Conservation (phyloP, 2,888 invertebrate species). For the Pachliopta kotzebuea region DNA sequence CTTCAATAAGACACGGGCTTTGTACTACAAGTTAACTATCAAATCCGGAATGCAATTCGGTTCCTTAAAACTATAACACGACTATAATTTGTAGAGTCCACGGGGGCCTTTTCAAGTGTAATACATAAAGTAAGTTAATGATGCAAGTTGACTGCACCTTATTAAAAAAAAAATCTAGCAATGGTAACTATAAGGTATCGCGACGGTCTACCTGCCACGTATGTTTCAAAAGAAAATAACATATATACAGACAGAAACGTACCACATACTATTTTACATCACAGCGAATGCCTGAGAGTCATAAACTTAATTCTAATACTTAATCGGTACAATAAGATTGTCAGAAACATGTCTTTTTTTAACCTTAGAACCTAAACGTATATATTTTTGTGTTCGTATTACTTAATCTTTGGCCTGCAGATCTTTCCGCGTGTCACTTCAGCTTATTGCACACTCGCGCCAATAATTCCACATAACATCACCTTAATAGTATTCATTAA, state of each 20-base stretch:
- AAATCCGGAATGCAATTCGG: slow-evolving; percentile 17
- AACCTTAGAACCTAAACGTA: slow-evolving; percentile 43
- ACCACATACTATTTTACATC: slow-evolving; percentile 64
- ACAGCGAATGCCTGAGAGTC: slow-evolving; percentile 77
- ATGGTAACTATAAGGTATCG: slow-evolving; percentile 13
- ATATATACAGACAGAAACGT: slow-evolving; percentile 45
- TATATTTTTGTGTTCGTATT: slow-evolving; percentile 41
- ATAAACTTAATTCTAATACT: slow-evolving; percentile 60
- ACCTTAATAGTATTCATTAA: slow-evolving; percentile 33
- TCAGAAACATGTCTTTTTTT: slow-evolving; percentile 49
- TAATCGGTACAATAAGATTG: slow-evolving; percentile 45
- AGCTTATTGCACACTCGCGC: slow-evolving; percentile 60
- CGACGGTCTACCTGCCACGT: not conserved
- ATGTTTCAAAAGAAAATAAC: slow-evolving; percentile 32
- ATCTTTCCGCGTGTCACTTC: slow-evolving; percentile 63
- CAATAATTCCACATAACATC: slow-evolving; percentile 36
- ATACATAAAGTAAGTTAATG: too few species aligned
- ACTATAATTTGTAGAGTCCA: too few species aligned
- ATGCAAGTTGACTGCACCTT: too few species aligned
- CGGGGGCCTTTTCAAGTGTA: too few species aligned
- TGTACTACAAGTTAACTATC: slow-evolving; percentile 47
- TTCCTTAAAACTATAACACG: too few species aligned
- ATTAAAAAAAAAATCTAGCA: not conserved
- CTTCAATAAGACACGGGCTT: slow-evolving; percentile 53
- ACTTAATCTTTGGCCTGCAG: slow-evolving; percentile 77